A percentile compares a stretch with the other conserved stretches of the same genome.
Evolutionary conservation across 2,797 vertebrate species (phyloP).

Genomic region (Trachurus trachurus): DNA sequence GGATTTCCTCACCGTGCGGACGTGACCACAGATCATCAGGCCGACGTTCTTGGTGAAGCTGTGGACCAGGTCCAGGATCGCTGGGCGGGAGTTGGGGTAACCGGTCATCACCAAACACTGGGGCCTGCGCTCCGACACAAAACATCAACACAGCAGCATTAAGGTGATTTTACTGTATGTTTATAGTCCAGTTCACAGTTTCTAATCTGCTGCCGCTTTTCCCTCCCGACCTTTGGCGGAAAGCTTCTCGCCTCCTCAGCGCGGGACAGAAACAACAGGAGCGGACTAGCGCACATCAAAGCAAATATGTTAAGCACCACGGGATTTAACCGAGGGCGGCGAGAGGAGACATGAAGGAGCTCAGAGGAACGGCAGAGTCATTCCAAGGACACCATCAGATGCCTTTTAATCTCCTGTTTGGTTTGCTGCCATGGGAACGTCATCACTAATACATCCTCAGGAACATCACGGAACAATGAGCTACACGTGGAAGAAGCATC

Average conservation of each 20-base stretch:
- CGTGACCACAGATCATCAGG: slow-evolving; percentile 96
- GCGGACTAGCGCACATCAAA: slow-evolving; percentile 81
- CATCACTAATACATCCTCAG: slow-evolving; percentile 13
- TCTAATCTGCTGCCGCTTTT: slow-evolving; percentile 6
- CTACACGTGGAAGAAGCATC: background rate
- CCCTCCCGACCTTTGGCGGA: slow-evolving; percentile 46
- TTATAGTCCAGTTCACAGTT: no score
- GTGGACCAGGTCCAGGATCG: slow-evolving; percentile 95
- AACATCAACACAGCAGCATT: slow-evolving; percentile 10
- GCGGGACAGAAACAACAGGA: slow-evolving; percentile 21
- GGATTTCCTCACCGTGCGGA: slow-evolving; percentile 90
- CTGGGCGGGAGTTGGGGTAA: slow-evolving; percentile 94
- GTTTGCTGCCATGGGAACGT: slow-evolving; percentile 71
- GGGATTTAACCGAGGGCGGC: slow-evolving; percentile 67
- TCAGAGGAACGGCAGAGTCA: slow-evolving; percentile 50
- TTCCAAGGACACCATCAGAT: slow-evolving; percentile 67
- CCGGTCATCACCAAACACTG: slow-evolving; percentile 99
- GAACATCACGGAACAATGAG: slow-evolving; percentile 1
- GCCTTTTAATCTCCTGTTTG: slow-evolving; percentile 68
- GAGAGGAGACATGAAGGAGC: slow-evolving; percentile 34
- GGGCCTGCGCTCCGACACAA: slow-evolving; percentile 84
- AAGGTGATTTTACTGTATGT: background rate
- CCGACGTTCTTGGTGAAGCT: slow-evolving; percentile 98
- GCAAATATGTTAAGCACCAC: slow-evolving; percentile 78
- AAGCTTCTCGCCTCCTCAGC: slow-evolving; percentile 25